Evolutionary conservation across 53 echinoderm and acorn worm genomes (phyloP).

Genomic region (Echinarachnius parma): DNA sequence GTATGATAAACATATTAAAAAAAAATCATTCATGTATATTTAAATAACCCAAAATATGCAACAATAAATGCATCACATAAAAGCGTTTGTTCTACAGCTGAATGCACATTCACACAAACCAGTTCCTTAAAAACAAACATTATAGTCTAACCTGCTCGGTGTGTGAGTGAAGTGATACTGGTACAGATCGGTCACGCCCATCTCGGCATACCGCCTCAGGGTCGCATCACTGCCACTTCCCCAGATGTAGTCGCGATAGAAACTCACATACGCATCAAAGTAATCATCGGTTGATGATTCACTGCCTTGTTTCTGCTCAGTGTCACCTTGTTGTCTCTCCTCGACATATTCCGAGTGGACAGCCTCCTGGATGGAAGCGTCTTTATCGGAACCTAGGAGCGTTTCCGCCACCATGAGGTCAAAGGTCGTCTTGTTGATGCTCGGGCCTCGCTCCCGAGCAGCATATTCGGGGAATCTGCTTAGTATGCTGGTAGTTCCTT

Average conservation of each 20-base stretch:
- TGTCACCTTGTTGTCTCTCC: conserved; percentile 46
- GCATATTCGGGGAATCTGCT: conserved; percentile 12
- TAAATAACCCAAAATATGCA: no score
- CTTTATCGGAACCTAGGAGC: conserved; percentile 14
- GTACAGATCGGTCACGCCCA: conserved; percentile 9
- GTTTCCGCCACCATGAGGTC: conserved; percentile 5
- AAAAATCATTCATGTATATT: no score
- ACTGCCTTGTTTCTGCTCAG: no score
- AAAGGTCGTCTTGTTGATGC: conserved; percentile 10
- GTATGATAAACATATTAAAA: neutral
- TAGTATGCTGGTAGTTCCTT: conserved; percentile 31
- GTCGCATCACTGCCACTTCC: conserved; percentile 15
- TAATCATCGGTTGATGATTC: conserved; percentile 39
- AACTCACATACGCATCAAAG: conserved; percentile 31
- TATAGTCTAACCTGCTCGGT: conserved; percentile 30
- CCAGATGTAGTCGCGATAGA: conserved; percentile 45
- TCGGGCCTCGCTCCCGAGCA: conserved; percentile 9
- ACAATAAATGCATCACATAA: no score
- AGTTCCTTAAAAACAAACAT: no score
- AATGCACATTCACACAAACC: no score
- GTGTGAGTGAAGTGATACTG: conserved; percentile 25
- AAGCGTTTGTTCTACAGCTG: no score
- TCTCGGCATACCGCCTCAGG: conserved; percentile 9
- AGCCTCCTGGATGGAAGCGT: conserved; percentile 2
- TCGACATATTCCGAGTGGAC: conserved; percentile 49